phyloP scores from a whole-genome alignment of 2,888 invertebrate species.

The Dryococelus australis region DNA sequence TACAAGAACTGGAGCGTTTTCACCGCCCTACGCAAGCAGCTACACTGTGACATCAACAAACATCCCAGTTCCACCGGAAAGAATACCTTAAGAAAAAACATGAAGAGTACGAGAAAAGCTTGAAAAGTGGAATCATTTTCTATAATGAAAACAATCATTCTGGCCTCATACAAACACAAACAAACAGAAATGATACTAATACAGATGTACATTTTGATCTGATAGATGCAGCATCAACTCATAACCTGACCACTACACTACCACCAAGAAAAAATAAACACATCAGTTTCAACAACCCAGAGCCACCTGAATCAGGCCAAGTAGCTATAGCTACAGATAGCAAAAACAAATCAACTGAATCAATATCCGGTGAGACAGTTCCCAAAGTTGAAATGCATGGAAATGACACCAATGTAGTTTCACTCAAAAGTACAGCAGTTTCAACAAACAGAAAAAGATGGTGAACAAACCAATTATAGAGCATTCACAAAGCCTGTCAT shows the following conservation, averaged over 20 bases:
- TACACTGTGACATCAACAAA: constrained; percentile 46
- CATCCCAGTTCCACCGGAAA: constrained; percentile 32
- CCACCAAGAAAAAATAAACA: constrained; percentile 20
- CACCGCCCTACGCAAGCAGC: constrained; percentile 67
- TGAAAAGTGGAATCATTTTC: constrained; percentile 4
- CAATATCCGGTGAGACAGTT: too few species aligned
- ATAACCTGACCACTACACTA: background rate
- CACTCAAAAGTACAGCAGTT: background rate
- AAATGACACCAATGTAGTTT: too few species aligned
- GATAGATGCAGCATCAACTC: background rate
- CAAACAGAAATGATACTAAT: background rate
- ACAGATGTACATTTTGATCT: background rate
- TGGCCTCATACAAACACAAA: background rate
- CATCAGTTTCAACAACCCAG: background rate
- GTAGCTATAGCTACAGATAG: background rate
- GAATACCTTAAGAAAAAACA: constrained; percentile 38
- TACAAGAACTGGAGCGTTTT: constrained; percentile 69
- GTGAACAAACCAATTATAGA: background rate
- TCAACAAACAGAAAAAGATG: background rate
- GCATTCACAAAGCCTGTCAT: background rate
- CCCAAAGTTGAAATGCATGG: too few species aligned
- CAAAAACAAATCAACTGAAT: background rate
- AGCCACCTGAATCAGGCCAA: background rate
- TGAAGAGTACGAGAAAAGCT: constrained; percentile 40
- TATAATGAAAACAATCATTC: background rate